phyloP scores from a whole-genome alignment of 2,888 invertebrate species.

The Timema cristinae region DNA sequence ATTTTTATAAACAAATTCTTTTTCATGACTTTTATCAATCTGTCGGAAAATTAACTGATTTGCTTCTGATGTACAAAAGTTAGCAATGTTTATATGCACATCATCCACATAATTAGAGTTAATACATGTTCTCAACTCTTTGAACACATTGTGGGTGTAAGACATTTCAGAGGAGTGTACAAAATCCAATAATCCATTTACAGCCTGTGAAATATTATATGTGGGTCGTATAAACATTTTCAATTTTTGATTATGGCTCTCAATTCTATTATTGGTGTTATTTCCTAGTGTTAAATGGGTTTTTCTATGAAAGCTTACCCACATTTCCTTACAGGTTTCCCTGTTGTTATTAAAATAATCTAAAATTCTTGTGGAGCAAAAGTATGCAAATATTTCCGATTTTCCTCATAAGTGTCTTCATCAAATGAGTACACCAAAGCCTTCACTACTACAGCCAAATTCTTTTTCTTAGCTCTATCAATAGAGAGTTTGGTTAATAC shows the following conservation, averaged over 20 bases:
- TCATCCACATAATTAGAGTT: conserved; percentile 13
- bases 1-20: not conserved
- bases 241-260: conserved; percentile 21
- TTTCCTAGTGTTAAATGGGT: conserved; percentile 17
- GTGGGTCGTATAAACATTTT: conserved; percentile 10
- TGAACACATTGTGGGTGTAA: conserved; percentile 5
- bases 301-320: conserved; percentile 8
- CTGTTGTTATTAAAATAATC: conserved; percentile 18
- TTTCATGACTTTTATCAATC: conserved; percentile 3
- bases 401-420: conserved; percentile 7
- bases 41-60: conserved; percentile 3
- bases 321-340: conserved; percentile 17
- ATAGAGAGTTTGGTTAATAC: not conserved
- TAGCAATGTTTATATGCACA: conserved; percentile 10
- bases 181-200: conserved; percentile 15
- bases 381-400: conserved; percentile 2
- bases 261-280: conserved; percentile 21
- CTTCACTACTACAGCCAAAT: conserved; percentile 1
- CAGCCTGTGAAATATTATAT: conserved; percentile 16
- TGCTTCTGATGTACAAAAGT: conserved; percentile 4
- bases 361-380: conserved; percentile 1
- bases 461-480: not conserved
- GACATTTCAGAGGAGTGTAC: not conserved
- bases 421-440: not conserved
- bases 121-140: conserved; percentile 14